phyloP scores from a whole-genome alignment of 2,888 invertebrate genomes.

The Heteromurus nitidus region DNA sequence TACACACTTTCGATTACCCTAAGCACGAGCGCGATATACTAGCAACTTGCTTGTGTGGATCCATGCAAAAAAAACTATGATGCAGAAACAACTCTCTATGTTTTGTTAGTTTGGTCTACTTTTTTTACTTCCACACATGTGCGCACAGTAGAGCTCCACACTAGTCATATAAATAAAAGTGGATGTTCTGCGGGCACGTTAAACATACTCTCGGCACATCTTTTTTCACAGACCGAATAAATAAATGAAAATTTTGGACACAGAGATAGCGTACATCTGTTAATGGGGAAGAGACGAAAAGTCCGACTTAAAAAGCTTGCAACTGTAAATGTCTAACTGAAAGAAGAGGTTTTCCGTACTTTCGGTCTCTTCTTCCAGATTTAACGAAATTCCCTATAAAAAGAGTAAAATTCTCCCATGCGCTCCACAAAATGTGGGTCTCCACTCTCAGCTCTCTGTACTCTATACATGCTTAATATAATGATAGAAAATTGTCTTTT shows the following conservation, averaged over 20 bases:
- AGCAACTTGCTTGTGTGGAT: too few relatives aligned
- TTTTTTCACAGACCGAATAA: conserved; percentile 6
- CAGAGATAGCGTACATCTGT: not conserved
- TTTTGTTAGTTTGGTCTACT: conserved; percentile 13
- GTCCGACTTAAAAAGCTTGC: not conserved
- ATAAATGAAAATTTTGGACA: conserved; percentile 4
- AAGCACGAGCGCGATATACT: too few relatives aligned
- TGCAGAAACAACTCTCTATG: too few relatives aligned
- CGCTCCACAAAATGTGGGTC: not conserved
- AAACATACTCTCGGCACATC: not conserved
- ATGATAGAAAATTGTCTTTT: too few relatives aligned
- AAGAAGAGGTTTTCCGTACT: not conserved
- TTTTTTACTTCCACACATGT: not conserved
- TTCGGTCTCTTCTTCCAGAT: not conserved
- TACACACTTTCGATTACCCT: not conserved
- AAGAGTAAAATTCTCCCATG: too few relatives aligned
- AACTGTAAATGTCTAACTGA: not conserved
- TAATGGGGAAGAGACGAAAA: not conserved
- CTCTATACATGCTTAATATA: too few relatives aligned
- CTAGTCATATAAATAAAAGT: too few relatives aligned
- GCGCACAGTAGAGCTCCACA: not conserved
- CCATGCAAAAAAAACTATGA: too few relatives aligned
- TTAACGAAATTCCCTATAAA: too few relatives aligned
- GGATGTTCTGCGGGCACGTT: conserved; percentile 9
- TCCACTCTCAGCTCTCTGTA: not conserved